A percentile compares a stretch with the other conserved stretches of the same genome.
Conservation (phyloP, 2,888 invertebrate genomes). For the Macaria liturata region DNA sequence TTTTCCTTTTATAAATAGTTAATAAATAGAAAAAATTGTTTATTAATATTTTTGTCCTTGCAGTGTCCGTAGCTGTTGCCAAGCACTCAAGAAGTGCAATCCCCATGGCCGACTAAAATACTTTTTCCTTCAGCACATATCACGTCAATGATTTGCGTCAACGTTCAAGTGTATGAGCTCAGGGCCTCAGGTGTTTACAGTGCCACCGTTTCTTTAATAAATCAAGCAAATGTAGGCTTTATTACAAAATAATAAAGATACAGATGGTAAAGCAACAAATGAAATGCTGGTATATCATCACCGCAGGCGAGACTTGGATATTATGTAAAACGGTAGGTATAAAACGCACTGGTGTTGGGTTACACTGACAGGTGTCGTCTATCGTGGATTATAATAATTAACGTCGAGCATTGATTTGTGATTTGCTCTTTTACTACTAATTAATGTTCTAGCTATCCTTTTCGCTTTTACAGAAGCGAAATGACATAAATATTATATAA, state of each 20-base stretch:
- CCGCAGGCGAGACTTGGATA: constrained; percentile 49
- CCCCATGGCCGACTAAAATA: constrained; percentile 19
- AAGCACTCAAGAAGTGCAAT: neutral
- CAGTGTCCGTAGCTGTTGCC: too few species aligned
- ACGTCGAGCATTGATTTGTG: constrained; percentile 43
- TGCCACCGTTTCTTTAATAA: too few species aligned
- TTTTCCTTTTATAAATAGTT: too few species aligned
- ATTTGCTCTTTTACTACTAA: neutral
- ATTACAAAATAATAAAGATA: too few species aligned
- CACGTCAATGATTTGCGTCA: constrained; percentile 32
- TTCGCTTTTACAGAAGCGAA: too few species aligned
- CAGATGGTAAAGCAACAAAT: too few species aligned
- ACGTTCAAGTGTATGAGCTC: constrained; percentile 33
- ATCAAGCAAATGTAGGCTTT: too few species aligned
- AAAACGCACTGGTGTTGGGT: constrained; percentile 60
- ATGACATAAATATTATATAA: too few species aligned
- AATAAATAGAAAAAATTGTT: too few species aligned
- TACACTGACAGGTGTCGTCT: constrained; percentile 66
- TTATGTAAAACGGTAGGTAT: constrained; percentile 59
- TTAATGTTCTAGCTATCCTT: too few species aligned
- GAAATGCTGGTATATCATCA: constrained; percentile 23
- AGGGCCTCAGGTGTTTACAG: constrained; percentile 43
- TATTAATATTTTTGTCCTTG: too few species aligned
- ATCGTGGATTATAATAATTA: constrained; percentile 55
- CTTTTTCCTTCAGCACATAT: constrained; percentile 17